Evolutionary conservation across 2,888 invertebrate species (phyloP), one percentile per base, ranked within the genome.

Genomic region (Carterocephalus palaemon): DNA sequence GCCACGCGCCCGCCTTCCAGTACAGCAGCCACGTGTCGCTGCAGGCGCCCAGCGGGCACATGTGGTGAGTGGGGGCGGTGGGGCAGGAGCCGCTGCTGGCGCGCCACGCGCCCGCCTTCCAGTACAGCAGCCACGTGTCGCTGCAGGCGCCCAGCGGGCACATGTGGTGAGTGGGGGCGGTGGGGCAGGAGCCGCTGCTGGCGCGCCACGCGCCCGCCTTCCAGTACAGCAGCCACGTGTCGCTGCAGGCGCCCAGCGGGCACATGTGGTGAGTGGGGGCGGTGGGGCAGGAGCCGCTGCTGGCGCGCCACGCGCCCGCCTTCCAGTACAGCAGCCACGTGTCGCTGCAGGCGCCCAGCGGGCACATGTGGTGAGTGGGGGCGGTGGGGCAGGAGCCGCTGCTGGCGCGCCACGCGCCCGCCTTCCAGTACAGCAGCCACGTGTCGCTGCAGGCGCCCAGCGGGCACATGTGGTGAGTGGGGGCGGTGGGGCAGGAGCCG

Each of bases 381-480:
- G 98, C 99, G 36, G 97, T 98, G n/a, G 98, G 98, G 0, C 97
- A 98, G 88, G 98, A 99, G 85, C 98, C 98, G 26, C 91, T 96
- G 51, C 88, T 99, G 47, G 96, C 96, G 29, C 91, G 93, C 49
- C 89, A 91, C 50, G 88, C 95, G 59, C 98, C 98, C 47, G 98
- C 98, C 62, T 99, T 98, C 86, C 99, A 99, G 84, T 99, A 99
- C 80, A 96, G 96, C 75, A 97, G 97, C 75, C 98, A 98, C 79
- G 97, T 99, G 40, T 96, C 96, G 60, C 88, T 99, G 56, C 98
- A 98, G 87, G 97, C 98, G 45, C 97, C 98, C 24, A 96, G 97
- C 70, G 99, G 99, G 4, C 98, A 99, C n/a, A n/a, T n/a, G n/a
- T 99, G 57, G 98, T 99, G 88, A 99, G 99, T 83, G 88, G 98